Evolutionary conservation across 2,113 vertebrate genomes (phyloP).

Genomic region (Oriolus oriolus): DNA sequence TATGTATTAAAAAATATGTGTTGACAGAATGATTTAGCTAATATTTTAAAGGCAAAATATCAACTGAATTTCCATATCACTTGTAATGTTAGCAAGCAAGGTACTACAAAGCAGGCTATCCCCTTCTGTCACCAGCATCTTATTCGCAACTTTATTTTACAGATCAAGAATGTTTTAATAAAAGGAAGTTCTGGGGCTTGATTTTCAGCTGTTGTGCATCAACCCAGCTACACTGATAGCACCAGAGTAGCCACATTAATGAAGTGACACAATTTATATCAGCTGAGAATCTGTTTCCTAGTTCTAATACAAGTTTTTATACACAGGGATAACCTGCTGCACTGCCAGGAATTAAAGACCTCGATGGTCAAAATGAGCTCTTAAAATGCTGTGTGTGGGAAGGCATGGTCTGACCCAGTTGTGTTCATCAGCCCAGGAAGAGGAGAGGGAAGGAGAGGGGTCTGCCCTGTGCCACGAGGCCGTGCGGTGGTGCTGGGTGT

Average conservation of each 20-base stretch:
- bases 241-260: not conserved
- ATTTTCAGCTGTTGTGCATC: constrained; percentile 49
- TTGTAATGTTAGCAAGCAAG: constrained; percentile 29
- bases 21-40: constrained; percentile 67
- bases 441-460: not conserved
- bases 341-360: not conserved
- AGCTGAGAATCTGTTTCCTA: not conserved
- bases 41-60: constrained; percentile 67
- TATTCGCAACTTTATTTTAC: constrained; percentile 29
- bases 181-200: constrained; percentile 6
- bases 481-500: fast-evolving
- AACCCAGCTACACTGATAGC: not conserved
- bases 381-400: not conserved
- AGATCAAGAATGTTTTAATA: constrained; percentile 41
- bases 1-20: constrained; percentile 64
- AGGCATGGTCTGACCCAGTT: not conserved
- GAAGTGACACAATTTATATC: not conserved
- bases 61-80: constrained; percentile 50
- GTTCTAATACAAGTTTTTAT: not conserved
- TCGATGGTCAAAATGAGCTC: not conserved
- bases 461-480: not conserved
- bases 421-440: not conserved
- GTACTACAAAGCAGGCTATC: constrained; percentile 37
- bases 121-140: constrained; percentile 45
- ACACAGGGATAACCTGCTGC: not conserved